Percentiles rank a stretch among this genome's conserved stretches.
Evolutionary conservation across 2,888 invertebrate genomes (phyloP).

Genomic region (Steromphala cineraria): DNA sequence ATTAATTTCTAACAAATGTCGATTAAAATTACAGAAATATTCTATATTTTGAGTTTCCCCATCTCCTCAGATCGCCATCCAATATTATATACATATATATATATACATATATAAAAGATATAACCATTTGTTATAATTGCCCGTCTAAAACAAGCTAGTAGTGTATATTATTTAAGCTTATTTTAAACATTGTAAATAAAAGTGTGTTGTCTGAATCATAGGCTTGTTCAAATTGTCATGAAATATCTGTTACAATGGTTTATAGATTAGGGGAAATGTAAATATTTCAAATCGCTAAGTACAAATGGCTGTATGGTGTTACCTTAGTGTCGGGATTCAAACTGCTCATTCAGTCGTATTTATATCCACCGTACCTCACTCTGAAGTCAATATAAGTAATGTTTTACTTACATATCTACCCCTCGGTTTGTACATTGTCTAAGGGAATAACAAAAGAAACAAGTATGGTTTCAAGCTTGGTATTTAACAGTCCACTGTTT

Average conservation of each 20-base stretch:
- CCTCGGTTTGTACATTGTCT: no score
- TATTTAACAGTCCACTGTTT: no score
- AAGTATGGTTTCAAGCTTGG: no score
- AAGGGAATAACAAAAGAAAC: no score
- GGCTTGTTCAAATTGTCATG: not conserved
- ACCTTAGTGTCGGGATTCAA: no score
- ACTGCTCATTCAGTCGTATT: no score
- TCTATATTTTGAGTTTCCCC: constrained; percentile 5
- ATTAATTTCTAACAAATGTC: not conserved
- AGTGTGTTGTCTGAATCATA: not conserved
- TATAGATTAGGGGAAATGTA: not conserved
- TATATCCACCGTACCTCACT: no score
- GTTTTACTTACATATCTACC: no score
- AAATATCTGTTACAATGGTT: constrained; percentile 2
- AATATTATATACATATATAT: not conserved
- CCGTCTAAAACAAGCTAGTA: not conserved
- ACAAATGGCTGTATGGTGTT: no score
- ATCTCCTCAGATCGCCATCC: not conserved
- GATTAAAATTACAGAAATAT: not conserved
- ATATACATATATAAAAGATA: not conserved
- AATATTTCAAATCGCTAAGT: not conserved
- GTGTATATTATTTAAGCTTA: constrained; percentile 6
- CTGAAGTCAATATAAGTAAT: no score
- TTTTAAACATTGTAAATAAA: constrained; percentile 8
- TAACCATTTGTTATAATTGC: not conserved